phyloP scores from a whole-genome alignment of 2,113 vertebrate species.

The Carassius carassius region DNA sequence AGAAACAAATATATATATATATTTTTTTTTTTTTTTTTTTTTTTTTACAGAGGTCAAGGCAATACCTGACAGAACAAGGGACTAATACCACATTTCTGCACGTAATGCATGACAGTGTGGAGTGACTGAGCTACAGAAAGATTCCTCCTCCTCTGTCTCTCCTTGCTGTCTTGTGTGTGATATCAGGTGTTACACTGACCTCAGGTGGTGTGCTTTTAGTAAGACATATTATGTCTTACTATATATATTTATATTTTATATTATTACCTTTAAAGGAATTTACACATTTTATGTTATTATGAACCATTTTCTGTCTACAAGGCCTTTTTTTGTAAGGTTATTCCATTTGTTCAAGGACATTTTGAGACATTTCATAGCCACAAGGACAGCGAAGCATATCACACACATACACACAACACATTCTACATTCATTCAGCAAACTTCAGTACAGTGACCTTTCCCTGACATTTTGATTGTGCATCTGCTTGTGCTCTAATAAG shows the following conservation, averaged over 20 bases:
- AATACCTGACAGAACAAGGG: not conserved
- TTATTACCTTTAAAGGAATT: too few species aligned
- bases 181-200: constrained; percentile 71
- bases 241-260: too few species aligned
- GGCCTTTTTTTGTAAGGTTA: not conserved
- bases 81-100: not conserved
- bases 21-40: too few species aligned
- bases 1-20: too few species aligned
- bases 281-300: not conserved
- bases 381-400: not conserved
- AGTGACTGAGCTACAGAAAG: not conserved
- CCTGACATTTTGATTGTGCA: constrained; percentile 26
- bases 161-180: not conserved
- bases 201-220: constrained; percentile 66
- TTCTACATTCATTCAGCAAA: not conserved
- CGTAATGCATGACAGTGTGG: not conserved
- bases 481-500: not conserved
- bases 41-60: not conserved
- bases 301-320: not conserved
- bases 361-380: not conserved
- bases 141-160: not conserved
- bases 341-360: not conserved
- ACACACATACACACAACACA: not conserved
- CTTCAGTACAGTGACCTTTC: constrained; percentile 18
- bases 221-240: constrained; percentile 52